Evolutionary conservation across 2,888 invertebrate species (phyloP).

Genomic region (Thelaira solivaga): DNA sequence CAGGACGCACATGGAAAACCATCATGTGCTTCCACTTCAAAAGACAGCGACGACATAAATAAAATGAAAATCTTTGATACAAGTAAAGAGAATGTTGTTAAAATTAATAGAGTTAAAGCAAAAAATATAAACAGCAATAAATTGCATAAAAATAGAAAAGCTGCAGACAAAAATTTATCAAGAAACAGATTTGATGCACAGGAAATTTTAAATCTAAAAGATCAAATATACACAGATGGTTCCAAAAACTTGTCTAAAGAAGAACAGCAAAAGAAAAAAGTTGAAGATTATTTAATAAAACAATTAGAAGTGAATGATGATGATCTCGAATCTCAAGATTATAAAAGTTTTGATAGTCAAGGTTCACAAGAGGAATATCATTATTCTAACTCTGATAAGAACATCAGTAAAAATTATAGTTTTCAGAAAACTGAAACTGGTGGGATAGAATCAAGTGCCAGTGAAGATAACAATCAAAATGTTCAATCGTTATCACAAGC

Average conservation of each 20-base stretch:
- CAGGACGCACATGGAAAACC: conserved; percentile 2
- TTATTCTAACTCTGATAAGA: conserved; percentile 14
- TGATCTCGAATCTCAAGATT: neutral
- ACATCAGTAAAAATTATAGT: conserved; percentile 2
- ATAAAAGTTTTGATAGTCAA: conserved; percentile 19
- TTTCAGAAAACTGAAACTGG: neutral
- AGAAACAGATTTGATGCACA: neutral
- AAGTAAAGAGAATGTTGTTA: neutral
- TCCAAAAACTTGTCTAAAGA: conserved; percentile 51
- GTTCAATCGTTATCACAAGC: neutral
- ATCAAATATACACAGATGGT: conserved; percentile 37
- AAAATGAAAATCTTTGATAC: neutral
- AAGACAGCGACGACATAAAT: neutral
- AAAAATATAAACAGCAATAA: conserved; percentile 1
- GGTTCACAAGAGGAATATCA: neutral
- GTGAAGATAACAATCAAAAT: conserved; percentile 16
- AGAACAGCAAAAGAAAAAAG: conserved; percentile 55
- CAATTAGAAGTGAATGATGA: conserved; percentile 42
- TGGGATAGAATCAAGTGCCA: neutral
- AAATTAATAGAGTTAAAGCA: neutral
- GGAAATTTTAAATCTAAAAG: conserved; percentile 36
- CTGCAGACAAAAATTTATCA: neutral
- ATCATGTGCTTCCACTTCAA: neutral
- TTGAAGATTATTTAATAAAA: conserved; percentile 54
- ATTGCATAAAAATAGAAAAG: neutral